phyloP scores from a whole-genome alignment of 1,140 invertebrate species.

The Campodea augens region DNA sequence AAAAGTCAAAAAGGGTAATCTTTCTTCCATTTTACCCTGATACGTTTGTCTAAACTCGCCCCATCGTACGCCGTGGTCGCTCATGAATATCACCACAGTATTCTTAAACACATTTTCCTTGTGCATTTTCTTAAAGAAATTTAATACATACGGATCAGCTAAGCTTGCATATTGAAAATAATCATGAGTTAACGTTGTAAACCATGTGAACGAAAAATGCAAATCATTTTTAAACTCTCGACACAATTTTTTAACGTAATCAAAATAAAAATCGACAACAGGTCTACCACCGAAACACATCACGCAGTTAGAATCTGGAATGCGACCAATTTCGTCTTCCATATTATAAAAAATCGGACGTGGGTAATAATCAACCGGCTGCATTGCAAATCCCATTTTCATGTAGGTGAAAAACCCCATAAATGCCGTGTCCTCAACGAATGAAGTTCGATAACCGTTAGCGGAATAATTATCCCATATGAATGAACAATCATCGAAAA shows the following conservation, averaged over 20 bases:
- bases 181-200: conserved; percentile 54
- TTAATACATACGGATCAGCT: conserved; percentile 33
- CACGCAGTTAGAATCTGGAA: conserved; percentile 31
- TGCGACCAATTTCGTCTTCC: conserved; percentile 34
- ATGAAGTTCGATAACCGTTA: conserved; percentile 52
- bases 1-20: conserved; percentile 65
- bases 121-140: conserved; percentile 19
- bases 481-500: not conserved
- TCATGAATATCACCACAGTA: conserved; percentile 54
- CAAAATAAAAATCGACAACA: conserved; percentile 14
- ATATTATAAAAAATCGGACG: conserved; percentile 44
- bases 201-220: conserved; percentile 59
- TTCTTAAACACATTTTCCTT: conserved; percentile 21
- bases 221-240: not conserved
- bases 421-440: conserved; percentile 51
- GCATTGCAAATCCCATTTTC: conserved; percentile 51
- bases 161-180: conserved; percentile 48
- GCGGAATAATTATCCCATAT: conserved; percentile 21
- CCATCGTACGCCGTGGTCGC: conserved; percentile 84
- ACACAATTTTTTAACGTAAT: not conserved
- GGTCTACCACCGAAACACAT: conserved; percentile 39
- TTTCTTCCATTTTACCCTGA: conserved; percentile 69
- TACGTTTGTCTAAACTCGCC: conserved; percentile 57
- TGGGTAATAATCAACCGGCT: conserved; percentile 64
- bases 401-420: conserved; percentile 66